Evolutionary conservation across 64 coral and sea anemone genomes (phyloP).

Genomic region (Montipora capricornis): DNA sequence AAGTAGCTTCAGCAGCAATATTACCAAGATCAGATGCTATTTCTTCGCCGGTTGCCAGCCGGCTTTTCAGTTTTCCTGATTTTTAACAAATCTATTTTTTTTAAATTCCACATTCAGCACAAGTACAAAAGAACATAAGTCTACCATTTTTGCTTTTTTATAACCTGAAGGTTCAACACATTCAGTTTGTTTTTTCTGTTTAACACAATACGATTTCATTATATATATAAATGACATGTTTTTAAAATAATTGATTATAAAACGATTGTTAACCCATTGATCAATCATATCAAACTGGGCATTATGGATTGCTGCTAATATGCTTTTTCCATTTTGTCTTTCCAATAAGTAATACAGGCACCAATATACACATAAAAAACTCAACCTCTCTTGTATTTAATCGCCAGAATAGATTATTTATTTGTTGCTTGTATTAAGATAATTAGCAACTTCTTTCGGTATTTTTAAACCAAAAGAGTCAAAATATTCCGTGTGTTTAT

Average conservation of each 20-base stretch:
- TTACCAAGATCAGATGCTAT: no score
- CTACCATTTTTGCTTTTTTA: no score
- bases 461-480: constrained; percentile 38
- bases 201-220: neutral
- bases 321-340: constrained; percentile 6
- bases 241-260: constrained; percentile 18
- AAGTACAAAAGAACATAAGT: no score
- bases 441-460: neutral
- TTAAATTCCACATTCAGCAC: no score
- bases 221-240: neutral
- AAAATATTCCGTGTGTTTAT: constrained; percentile 39
- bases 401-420: neutral
- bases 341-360: neutral
- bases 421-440: neutral
- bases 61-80: no score
- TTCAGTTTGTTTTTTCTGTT: neutral
- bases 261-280: neutral
- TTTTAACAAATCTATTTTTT: no score
- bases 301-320: constrained; percentile 13
- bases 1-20: no score
- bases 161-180: neutral
- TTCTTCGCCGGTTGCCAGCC: no score
- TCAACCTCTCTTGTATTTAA: constrained; percentile 35
- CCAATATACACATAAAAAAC: constrained; percentile 31
- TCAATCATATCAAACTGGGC: neutral